Evolutionary conservation across 2,888 invertebrate genomes (phyloP).

Genomic region (Drosophila mulleri): DNA sequence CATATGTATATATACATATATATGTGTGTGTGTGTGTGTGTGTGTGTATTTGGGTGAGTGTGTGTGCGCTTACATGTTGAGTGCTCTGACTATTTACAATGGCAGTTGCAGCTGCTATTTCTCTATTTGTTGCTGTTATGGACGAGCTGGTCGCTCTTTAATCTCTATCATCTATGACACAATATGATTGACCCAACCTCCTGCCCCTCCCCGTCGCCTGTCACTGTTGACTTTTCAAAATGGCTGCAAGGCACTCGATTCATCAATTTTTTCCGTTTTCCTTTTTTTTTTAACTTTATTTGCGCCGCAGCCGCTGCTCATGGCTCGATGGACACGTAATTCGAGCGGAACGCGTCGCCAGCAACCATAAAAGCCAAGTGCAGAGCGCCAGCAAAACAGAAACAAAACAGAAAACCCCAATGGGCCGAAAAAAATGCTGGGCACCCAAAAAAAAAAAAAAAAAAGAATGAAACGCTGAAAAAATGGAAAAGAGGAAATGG

Average conservation of each 20-base stretch:
- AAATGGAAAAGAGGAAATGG: background rate
- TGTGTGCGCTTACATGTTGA: conserved; percentile 25
- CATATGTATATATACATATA: too few species aligned
- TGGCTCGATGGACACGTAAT: conserved; percentile 75
- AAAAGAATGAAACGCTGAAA: background rate
- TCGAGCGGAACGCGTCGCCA: conserved; percentile 78
- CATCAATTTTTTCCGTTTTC: conserved; percentile 7
- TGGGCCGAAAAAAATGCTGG: conserved; percentile 5
- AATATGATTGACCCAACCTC: conserved; percentile 62
- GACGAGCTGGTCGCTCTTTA: background rate
- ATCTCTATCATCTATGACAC: conserved; percentile 77
- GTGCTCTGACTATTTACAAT: conserved; percentile 77
- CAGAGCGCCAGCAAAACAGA: conserved; percentile 18
- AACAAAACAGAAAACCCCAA: conserved; percentile 13
- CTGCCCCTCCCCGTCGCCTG: background rate
- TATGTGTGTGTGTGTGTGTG: background rate
- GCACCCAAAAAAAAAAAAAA: background rate
- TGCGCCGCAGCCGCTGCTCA: conserved; percentile 50
- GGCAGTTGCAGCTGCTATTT: conserved; percentile 64
- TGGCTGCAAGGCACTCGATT: conserved; percentile 37
- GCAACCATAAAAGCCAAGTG: conserved; percentile 75
- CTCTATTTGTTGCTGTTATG: conserved; percentile 18
- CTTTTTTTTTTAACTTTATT: conserved; percentile 61
- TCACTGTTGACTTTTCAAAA: conserved; percentile 60
- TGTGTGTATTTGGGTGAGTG: conserved; percentile 7